Evolutionary conservation across 1,140 invertebrate species (phyloP).

Genomic region (Aphis craccivora): DNA sequence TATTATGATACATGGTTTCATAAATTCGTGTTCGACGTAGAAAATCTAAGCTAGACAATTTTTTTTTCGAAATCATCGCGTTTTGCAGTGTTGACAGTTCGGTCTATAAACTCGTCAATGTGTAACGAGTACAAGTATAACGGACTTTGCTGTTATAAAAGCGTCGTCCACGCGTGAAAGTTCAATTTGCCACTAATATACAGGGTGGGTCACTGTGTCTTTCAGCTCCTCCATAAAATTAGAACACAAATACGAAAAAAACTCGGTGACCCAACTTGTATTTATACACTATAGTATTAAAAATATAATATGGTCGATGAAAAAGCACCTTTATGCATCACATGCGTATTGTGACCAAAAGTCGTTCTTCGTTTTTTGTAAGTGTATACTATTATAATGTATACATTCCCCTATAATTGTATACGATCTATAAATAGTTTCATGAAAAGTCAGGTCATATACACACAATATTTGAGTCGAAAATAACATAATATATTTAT

Average conservation of each 20-base stretch:
- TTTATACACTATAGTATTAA: neutral
- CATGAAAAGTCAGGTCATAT: neutral
- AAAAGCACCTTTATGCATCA: neutral
- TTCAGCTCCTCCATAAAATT: neutral
- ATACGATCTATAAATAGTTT: neutral
- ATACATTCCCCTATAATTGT: neutral
- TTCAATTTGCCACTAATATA: neutral
- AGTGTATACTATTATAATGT: too few species aligned
- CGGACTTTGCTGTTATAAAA: neutral
- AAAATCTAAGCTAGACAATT: neutral
- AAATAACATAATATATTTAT: neutral
- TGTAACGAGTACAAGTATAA: neutral
- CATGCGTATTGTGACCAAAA: neutral
- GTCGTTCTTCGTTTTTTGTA: neutral
- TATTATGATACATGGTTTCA: neutral
- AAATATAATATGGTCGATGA: neutral
- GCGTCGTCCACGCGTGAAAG: neutral
- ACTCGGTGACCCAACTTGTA: neutral
- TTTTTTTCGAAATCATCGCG: neutral
- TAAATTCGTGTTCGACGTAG: neutral
- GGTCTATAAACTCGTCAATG: neutral
- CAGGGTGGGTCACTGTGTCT: neutral
- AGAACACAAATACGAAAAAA: neutral
- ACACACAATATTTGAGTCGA: neutral
- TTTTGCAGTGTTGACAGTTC: too few species aligned